Evolutionary conservation across 37 sponge, comb jelly and placozoan genomes (phyloP), one percentile per base, ranked within the genome.

Genomic region (Hormiphora californensis): DNA sequence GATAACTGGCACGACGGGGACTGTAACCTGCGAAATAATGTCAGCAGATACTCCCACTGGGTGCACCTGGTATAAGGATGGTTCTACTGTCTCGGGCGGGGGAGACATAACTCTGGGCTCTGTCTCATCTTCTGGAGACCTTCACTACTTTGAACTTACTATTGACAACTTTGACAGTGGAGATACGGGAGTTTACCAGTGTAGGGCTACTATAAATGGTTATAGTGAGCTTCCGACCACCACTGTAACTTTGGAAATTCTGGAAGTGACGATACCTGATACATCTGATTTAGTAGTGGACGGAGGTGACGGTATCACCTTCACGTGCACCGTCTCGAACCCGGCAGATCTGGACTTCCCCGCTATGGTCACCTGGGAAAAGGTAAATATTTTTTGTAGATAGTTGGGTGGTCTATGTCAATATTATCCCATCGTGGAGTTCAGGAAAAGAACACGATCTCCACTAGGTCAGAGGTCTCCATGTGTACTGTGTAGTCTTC

Each of bases 311-410:
- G 40, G 46, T 21, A 30, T 22, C 15, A 73, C 81, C 23, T 11
- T 73, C 1, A 73, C 81, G 1, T 73, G 81, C 46, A 7, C 32
- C 9, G 81, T 73, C 46, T 27, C 36, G 46, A 73, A 73, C 81
- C 81, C 81, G 17, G 81, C 40, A 43, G 81, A 73, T 7, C 46
- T 73, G 21, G 41, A 15, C 46, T 22, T 33, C 81, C 81, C 35
- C 15, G 36, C 46, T 1, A 30, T 21, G 22, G 27, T 73, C 38
- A 43, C 40, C 28, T 73, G 81, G 81, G 23, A 43, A 22, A 73
- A 73, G 81, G 81, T 73, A 73, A n/a, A n/a, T n/a, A n/a, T n/a
- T n/a, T n/a, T n/a, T n/a, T n/a, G n/a, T n/a, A n/a, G n/a, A n/a
- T n/a, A n/a, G n/a, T n/a, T n/a, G n/a, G n/a, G n/a, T n/a, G n/a